These are phyloP conservation scores for Pseudomyrmex sp. DNA, from an alignment of 1,140 invertebrate genomes.

Conservation along the genomic window DNA sequence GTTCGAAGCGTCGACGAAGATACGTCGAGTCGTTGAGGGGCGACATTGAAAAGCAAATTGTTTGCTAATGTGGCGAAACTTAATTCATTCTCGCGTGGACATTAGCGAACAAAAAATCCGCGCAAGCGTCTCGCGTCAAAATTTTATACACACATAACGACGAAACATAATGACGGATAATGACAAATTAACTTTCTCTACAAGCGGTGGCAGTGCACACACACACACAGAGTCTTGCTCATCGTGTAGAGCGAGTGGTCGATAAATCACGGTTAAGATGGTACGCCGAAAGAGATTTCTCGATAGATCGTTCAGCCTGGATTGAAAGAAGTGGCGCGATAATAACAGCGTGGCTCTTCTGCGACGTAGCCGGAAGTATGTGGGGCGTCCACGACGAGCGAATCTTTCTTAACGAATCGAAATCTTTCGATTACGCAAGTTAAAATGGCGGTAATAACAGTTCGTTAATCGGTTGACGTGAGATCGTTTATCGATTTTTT, in stretches of 20 bases:
- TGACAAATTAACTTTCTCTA: constrained; percentile 60
- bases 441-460: neutral
- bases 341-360: constrained; percentile 48
- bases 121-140: neutral
- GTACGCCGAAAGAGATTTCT: constrained; percentile 42
- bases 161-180: constrained; percentile 51
- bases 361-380: constrained; percentile 6
- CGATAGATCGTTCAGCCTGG: constrained; percentile 50
- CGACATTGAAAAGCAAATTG: constrained; percentile 10
- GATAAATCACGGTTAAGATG: constrained; percentile 54
- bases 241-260: constrained; percentile 34
- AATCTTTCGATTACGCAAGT: neutral
- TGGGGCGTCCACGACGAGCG: constrained; percentile 14
- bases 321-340: constrained; percentile 13
- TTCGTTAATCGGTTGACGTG: too few species aligned
- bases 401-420: neutral
- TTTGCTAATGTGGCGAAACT: neutral
- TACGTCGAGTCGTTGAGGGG: neutral
- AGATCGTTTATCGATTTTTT: too few species aligned
- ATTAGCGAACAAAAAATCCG: constrained; percentile 1
- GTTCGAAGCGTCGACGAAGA: neutral
- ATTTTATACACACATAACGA: constrained; percentile 18
- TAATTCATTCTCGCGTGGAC: neutral
- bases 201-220: constrained; percentile 17
- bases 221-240: constrained; percentile 24